Evolutionary conservation across 2,113 vertebrate species (phyloP).

Genomic region (Spermophilus dauricus): DNA sequence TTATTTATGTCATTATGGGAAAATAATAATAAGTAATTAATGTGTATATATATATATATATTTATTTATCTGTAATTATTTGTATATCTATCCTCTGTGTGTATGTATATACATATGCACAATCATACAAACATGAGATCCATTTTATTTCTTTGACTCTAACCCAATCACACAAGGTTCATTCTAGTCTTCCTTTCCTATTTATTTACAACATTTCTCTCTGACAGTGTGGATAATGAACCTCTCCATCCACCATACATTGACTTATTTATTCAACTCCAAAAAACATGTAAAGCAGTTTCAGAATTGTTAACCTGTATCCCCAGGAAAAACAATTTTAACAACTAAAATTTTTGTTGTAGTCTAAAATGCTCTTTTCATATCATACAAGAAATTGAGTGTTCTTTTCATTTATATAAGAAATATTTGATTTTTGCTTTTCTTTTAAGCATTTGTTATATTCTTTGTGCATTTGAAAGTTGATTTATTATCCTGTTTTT

Average conservation of each 20-base stretch:
- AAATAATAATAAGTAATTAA: neutral
- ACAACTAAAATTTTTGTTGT: neutral
- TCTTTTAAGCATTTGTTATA: neutral
- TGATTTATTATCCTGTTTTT: neutral
- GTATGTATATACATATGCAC: neutral
- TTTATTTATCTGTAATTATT: neutral
- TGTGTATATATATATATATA: neutral
- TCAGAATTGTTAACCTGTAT: neutral
- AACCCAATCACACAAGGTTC: neutral
- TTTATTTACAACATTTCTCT: neutral
- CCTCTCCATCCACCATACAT: neutral
- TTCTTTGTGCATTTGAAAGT: neutral
- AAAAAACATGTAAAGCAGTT: neutral
- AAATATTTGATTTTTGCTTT: constrained; percentile 11
- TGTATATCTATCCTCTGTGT: neutral
- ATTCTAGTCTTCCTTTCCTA: neutral
- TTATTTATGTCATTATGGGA: neutral
- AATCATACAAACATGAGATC: neutral
- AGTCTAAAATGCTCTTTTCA: neutral
- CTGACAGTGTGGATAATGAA: neutral
- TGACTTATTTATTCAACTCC: neutral
- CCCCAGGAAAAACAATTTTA: neutral
- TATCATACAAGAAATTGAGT: neutral
- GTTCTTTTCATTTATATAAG: neutral
- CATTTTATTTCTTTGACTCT: neutral